Evolutionary conservation across 2,113 vertebrate genomes (phyloP), one percentile per base, ranked within the genome.

Genomic region (Laterallus jamaicensis): DNA sequence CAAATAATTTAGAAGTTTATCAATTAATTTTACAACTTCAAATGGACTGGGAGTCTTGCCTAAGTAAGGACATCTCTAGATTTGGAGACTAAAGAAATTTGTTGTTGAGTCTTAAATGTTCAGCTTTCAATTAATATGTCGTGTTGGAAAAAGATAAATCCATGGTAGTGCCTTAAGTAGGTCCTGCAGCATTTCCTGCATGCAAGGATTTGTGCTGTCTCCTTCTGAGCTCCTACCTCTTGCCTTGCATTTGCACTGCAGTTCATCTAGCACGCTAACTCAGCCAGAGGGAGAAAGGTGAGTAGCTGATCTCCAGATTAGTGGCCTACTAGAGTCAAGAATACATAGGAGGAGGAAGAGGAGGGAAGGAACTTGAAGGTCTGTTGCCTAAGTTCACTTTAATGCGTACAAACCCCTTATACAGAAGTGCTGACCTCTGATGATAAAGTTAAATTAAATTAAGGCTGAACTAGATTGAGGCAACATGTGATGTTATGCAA

Each of bases 391-490:
- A 64, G 54, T 60, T 79, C 13, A 42, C 31, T 78, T 4, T 6
- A 42, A 47, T 67, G 11, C 63, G 21, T 94, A 39, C 15, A 32
- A 78, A 89, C 8, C 29, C 15, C 26, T 90, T 59, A 56, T 68
- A 82, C 8, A 3, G 58, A 91, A 76, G n/a, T 58, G 67, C 55
- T 76, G 44, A 69, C 18, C 32, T 85, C 54, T 90, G 15, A 35
- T 92, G 58, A 62, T 60, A 28, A 93, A 91, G 62, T 54, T 82
- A 79, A 86, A 81, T 82, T 62, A 70, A 94, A 74, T 82, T 81
- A 90, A 85, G 68, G 29, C 50, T 69, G 20, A 90, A 83, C 82
- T 28, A 58, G 39, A 80, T 62, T 82, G 74, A 83, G 40, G 82
- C 24, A 85, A 20, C 35, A 32, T 73, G 13, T 80, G 50, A 80